A percentile compares a stretch with the other conserved stretches of the same genome.
phyloP scores from a whole-genome alignment of 2,888 invertebrate species.

The Sinhomidia bicolor region DNA sequence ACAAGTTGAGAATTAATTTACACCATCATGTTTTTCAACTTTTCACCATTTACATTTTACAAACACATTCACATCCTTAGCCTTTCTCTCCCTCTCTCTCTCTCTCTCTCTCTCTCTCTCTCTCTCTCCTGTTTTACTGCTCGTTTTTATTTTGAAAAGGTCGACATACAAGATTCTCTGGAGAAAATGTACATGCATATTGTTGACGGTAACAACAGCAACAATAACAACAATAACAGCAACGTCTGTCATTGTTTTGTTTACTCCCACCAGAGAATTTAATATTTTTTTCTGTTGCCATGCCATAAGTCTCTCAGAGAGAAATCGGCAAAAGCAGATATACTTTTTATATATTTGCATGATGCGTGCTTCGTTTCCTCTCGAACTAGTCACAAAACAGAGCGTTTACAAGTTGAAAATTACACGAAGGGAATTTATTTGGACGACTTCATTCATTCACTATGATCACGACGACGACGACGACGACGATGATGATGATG shows the following conservation, averaged over 20 bases:
- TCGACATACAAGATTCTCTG: neutral
- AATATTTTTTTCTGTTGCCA: slow-evolving; percentile 7
- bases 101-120: no score
- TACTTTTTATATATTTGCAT: neutral
- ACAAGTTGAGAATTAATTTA: slow-evolving; percentile 56
- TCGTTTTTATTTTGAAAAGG: neutral
- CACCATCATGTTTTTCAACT: slow-evolving; percentile 46
- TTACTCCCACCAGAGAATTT: slow-evolving; percentile 7
- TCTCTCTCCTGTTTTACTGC: neutral
- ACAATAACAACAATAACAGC: no score
- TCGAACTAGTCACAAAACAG: neutral
- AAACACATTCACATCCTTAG: slow-evolving; percentile 37
- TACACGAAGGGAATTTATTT: slow-evolving; percentile 14
- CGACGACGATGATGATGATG: no score
- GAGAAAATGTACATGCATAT: neutral
- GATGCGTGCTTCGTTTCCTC: slow-evolving; percentile 17
- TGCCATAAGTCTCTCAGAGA: slow-evolving; percentile 9
- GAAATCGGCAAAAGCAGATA: slow-evolving; percentile 39
- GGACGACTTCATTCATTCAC: neutral
- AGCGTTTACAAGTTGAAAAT: slow-evolving; percentile 35
- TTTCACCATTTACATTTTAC: slow-evolving; percentile 60
- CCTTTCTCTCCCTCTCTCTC: no score
- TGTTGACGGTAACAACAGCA: no score
- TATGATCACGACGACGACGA: no score
- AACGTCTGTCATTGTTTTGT: slow-evolving; percentile 19